These are phyloP conservation scores for Esox lucius DNA, from an alignment of 2,797 vertebrate genomes.

Conservation along the genomic window DNA sequence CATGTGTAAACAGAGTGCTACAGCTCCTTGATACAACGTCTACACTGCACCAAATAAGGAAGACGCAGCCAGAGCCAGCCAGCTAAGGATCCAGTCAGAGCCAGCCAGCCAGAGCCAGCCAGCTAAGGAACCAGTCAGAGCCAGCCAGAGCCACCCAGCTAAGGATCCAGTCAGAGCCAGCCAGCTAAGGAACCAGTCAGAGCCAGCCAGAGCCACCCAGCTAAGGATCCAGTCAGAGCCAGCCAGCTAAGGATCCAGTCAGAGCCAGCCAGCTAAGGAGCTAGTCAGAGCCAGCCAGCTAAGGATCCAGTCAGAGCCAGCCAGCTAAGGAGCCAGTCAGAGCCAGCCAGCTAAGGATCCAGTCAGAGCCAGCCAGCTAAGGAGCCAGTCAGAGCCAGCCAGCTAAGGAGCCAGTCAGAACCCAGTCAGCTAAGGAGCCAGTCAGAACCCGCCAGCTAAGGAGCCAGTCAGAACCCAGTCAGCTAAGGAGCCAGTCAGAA, in stretches of 20 bases:
- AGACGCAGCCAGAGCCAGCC: constrained; percentile 48
- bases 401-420: constrained; percentile 29
- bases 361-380: constrained; percentile 52
- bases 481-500: too few species aligned
- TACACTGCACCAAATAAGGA: constrained; percentile 12
- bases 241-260: too few species aligned
- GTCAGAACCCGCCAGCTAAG: too few species aligned
- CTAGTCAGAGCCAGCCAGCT: constrained; percentile 40
- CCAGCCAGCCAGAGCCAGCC: constrained; percentile 62
- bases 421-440: constrained; percentile 8
- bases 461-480: too few species aligned
- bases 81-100: constrained; percentile 28
- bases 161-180: too few species aligned
- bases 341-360: constrained; percentile 43
- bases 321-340: constrained; percentile 30
- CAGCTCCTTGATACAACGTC: constrained; percentile 11
- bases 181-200: too few species aligned
- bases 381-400: constrained; percentile 46
- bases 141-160: constrained; percentile 47
- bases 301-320: constrained; percentile 33
- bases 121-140: constrained; percentile 29
- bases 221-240: too few species aligned
- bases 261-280: too few species aligned
- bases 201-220: too few species aligned
- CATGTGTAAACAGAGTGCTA: constrained; percentile 61